Percentiles rank a stretch among this genome's conserved stretches.
Evolutionary conservation across 2,797 vertebrate genomes (phyloP).

Genomic region (Neosalanx taihuensis): DNA sequence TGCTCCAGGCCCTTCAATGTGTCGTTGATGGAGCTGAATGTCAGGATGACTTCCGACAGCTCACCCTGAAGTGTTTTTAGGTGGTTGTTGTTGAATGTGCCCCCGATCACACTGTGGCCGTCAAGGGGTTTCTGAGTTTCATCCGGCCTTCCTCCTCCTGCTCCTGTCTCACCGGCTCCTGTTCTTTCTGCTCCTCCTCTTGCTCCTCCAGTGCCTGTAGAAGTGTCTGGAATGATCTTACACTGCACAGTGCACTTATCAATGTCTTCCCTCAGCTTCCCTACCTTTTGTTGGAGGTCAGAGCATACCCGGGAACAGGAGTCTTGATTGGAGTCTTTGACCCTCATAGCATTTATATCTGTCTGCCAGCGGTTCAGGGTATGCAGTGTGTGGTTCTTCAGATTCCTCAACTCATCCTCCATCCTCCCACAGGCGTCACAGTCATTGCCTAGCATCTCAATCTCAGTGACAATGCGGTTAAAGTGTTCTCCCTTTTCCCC

Average conservation of each 20-base stretch:
- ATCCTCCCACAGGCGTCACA: constrained; percentile 67
- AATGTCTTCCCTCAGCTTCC: constrained; percentile 62
- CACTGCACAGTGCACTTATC: constrained; percentile 63
- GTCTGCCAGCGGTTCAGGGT: constrained; percentile 66
- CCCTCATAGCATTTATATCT: constrained; percentile 56
- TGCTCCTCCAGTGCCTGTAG: constrained; percentile 37
- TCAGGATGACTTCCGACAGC: constrained; percentile 80
- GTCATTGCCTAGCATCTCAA: constrained; percentile 68
- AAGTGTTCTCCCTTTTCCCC: constrained; percentile 73
- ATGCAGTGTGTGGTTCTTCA: constrained; percentile 73
- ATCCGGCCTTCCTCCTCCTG: constrained; percentile 41
- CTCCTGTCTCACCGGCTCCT: constrained; percentile 19
- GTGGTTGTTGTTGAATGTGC: constrained; percentile 72
- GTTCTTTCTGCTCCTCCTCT: constrained; percentile 29
- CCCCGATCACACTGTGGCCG: constrained; percentile 85
- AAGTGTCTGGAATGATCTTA: constrained; percentile 41
- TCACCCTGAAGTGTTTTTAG: constrained; percentile 82
- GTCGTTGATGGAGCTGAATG: constrained; percentile 86
- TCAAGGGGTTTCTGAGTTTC: constrained; percentile 80
- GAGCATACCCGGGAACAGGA: constrained; percentile 69
- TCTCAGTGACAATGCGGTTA: constrained; percentile 70
- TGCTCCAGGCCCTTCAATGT: constrained; percentile 85
- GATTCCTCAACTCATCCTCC: constrained; percentile 64
- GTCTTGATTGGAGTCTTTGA: constrained; percentile 46
- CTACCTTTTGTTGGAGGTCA: constrained; percentile 65